A percentile compares a stretch with the other conserved stretches of the same genome.
phyloP scores from a whole-genome alignment of 2,888 invertebrate species.

The Troglohyphantes excavatus region DNA sequence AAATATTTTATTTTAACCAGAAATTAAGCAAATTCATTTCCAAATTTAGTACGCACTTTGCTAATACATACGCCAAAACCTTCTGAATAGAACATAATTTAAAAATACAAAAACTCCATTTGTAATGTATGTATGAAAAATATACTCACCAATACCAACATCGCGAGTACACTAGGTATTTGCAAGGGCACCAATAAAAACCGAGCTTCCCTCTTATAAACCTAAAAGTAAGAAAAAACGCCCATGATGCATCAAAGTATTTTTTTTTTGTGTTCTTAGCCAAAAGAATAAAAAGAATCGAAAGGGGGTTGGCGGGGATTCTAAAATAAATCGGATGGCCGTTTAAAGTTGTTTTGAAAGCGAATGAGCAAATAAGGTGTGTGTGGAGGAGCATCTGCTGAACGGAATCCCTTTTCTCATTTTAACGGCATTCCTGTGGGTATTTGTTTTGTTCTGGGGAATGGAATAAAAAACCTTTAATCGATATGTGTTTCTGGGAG shows the following conservation, averaged over 20 bases:
- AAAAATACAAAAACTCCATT: too few relatives aligned
- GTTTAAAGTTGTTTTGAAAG: conserved; percentile 67
- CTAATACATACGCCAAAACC: too few relatives aligned
- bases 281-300: not conserved
- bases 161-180: not conserved
- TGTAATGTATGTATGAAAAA: too few relatives aligned
- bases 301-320: conserved; percentile 27
- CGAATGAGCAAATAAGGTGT: conserved; percentile 44
- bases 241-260: not conserved
- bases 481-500: not conserved
- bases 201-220: not conserved
- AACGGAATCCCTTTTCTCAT: conserved; percentile 25
- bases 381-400: conserved; percentile 28
- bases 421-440: not conserved
- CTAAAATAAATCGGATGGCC: conserved; percentile 70
- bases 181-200: not conserved
- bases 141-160: not conserved
- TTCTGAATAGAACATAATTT: too few relatives aligned
- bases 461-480: not conserved
- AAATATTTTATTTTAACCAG: too few relatives aligned
- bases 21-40: too few relatives aligned
- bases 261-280: not conserved
- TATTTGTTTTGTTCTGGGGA: not conserved
- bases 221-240: not conserved
- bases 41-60: too few relatives aligned